Evolutionary conservation across 1,140 invertebrate species (phyloP).

Genomic region (Drosophila dunni): DNA sequence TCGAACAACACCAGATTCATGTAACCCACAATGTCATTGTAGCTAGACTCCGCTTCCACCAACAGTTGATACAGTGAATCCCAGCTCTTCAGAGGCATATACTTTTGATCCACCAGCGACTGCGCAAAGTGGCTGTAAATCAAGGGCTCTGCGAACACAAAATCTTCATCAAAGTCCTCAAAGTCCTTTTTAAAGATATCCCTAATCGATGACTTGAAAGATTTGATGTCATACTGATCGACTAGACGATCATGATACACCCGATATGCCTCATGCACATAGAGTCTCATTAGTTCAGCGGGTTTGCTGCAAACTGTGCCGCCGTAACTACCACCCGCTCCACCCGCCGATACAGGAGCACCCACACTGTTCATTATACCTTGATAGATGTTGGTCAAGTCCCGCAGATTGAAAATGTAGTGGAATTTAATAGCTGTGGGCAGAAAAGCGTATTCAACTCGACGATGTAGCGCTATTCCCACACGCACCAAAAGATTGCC

Average conservation of each 20-base stretch:
- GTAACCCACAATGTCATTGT: conserved; percentile 93
- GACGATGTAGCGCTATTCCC: conserved; percentile 91
- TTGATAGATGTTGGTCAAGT: conserved; percentile 95
- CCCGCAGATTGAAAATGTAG: conserved; percentile 96
- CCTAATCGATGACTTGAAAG: conserved; percentile 90
- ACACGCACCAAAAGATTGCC: conserved; percentile 89
- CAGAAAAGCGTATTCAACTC: conserved; percentile 91
- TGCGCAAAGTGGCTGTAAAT: conserved; percentile 96
- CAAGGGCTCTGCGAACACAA: conserved; percentile 90
- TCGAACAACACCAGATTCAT: conserved; percentile 99
- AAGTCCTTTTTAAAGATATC: conserved; percentile 96
- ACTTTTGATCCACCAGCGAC: conserved; percentile 96
- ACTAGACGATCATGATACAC: conserved; percentile 97
- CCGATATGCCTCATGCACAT: conserved; percentile 95
- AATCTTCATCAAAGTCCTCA: conserved; percentile 90
- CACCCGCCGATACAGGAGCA: conserved; percentile 72
- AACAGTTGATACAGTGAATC: conserved; percentile 90
- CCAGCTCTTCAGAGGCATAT: conserved; percentile 92
- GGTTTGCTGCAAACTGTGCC: conserved; percentile 87
- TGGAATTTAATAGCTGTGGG: conserved; percentile 98
- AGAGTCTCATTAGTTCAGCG: conserved; percentile 91
- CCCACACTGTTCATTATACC: conserved; percentile 85
- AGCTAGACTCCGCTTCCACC: conserved; percentile 92
- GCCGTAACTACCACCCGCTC: conserved; percentile 47
- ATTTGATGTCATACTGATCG: conserved; percentile 90